A percentile compares a stretch with the other conserved stretches of the same genome.
These are phyloP conservation scores for Agrilus planipennis DNA, from an alignment of 1,140 invertebrate species.

Conservation along the genomic window DNA sequence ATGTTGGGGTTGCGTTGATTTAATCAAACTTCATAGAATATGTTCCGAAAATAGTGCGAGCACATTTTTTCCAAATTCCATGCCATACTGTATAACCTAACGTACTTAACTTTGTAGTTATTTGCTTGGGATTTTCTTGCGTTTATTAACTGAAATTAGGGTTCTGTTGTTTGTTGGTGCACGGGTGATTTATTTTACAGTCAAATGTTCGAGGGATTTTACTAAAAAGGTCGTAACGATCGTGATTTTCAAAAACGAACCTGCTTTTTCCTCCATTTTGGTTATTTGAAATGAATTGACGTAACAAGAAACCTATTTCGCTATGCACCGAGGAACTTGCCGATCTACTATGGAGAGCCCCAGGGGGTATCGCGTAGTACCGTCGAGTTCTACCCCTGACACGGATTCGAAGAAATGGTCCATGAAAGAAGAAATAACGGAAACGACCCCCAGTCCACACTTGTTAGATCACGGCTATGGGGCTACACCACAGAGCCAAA, in stretches of 20 bases:
- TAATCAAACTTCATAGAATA: too few species aligned
- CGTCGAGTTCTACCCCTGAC: constrained; percentile 27
- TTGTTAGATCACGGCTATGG: constrained; percentile 76
- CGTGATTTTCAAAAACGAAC: too few species aligned
- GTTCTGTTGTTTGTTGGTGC: too few species aligned
- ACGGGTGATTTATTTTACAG: too few species aligned
- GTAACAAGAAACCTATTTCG: constrained; percentile 2
- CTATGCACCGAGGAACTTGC: constrained; percentile 22
- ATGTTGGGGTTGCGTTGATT: background rate
- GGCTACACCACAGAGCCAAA: constrained; percentile 63
- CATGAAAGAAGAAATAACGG: constrained; percentile 8
- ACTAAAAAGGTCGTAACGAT: too few species aligned
- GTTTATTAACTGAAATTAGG: too few species aligned
- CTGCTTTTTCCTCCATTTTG: constrained; percentile 8
- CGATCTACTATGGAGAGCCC: constrained; percentile 22
- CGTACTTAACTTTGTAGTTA: too few species aligned
- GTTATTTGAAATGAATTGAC: constrained; percentile 5
- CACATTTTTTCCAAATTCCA: too few species aligned
- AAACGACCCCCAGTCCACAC: constrained; percentile 49
- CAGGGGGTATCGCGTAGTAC: constrained; percentile 14
- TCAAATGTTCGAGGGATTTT: too few species aligned
- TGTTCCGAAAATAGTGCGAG: too few species aligned
- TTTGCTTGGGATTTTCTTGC: too few species aligned
- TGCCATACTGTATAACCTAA: too few species aligned
- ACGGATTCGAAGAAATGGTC: constrained; percentile 28